Evolutionary conservation across 2,113 vertebrate genomes (phyloP), one percentile per base, ranked within the genome.

Genomic region (Zosterops pallidus): DNA sequence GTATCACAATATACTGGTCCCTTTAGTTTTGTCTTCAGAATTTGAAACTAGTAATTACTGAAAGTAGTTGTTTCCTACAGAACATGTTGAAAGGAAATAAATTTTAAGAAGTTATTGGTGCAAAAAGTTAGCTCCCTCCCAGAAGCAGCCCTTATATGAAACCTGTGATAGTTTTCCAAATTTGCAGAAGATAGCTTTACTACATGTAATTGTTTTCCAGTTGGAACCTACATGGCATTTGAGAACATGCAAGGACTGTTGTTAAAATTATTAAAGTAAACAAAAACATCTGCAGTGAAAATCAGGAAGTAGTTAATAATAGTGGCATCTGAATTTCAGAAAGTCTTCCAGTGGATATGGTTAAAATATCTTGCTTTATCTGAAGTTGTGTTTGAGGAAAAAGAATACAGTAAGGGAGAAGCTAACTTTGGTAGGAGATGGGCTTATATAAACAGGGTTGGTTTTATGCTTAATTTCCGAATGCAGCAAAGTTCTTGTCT

Each of bases 1-100:
- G 7, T 71, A 22, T 53, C 60, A 33, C 0, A 0, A 33, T 70
- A 1, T 12, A 9, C 12, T 35, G 18, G 5, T 56, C 26, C 21
- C 21, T 78, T 70, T 14, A 63, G 50, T 56, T 87, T 88, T 75
- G 14, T 49, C 16, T 93, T 80, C 44, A 67, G 55, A 65, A 33
- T 6, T 1, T 67, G 33, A 77, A 72, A 63, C 21, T 39, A 63
- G 19, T 86, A 24, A 55, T 72, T 77, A 15, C 12, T 81, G 47
- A 44, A 83, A 68, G 19, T 18, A 68, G 8, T 64, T 84, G 19
- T 69, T 95, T 91, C 39, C 53, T 74, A 22, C 2, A 62, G 14
- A 62, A 7, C 23, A 15, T 57, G 6, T 46, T 90, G 76, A 88
- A 79, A 83, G 13, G 33, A 79, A 50, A 52, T 20, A 28, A 44